These are phyloP conservation scores for Galeruca laticollis DNA, from an alignment of 2,888 invertebrate genomes.

Conservation along the genomic window DNA sequence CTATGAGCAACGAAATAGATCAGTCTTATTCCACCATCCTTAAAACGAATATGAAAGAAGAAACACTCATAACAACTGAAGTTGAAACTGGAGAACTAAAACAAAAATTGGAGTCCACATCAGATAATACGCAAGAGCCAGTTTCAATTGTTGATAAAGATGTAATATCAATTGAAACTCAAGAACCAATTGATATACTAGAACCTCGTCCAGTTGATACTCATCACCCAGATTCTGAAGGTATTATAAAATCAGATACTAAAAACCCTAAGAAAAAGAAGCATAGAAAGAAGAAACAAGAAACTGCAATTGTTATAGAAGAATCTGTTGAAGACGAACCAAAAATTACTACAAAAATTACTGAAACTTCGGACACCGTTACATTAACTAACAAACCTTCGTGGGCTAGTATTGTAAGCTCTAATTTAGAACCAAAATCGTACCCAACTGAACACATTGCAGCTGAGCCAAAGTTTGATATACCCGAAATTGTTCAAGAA, in stretches of 20 bases:
- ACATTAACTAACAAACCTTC: conserved; percentile 26
- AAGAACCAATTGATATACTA: conserved; percentile 3
- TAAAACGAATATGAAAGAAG: conserved; percentile 3
- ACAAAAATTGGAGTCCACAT: background rate
- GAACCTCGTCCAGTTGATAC: too few relatives aligned
- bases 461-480: background rate
- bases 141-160: background rate
- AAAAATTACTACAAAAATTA: conserved; percentile 2
- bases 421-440: conserved; percentile 32
- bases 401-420: conserved; percentile 42
- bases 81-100: background rate
- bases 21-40: background rate
- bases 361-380: background rate
- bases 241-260: background rate
- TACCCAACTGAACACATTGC: conserved; percentile 7
- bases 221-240: conserved; percentile 12
- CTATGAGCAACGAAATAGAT: background rate
- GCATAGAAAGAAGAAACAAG: conserved; percentile 14
- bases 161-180: background rate
- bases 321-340: conserved; percentile 10
- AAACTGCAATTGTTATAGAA: background rate
- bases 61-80: background rate
- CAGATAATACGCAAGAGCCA: background rate
- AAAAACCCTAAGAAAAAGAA: conserved; percentile 20
- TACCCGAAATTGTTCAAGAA: background rate